Evolutionary conservation across 2,113 vertebrate species (phyloP).

Genomic region (Todiramphus chloris): DNA sequence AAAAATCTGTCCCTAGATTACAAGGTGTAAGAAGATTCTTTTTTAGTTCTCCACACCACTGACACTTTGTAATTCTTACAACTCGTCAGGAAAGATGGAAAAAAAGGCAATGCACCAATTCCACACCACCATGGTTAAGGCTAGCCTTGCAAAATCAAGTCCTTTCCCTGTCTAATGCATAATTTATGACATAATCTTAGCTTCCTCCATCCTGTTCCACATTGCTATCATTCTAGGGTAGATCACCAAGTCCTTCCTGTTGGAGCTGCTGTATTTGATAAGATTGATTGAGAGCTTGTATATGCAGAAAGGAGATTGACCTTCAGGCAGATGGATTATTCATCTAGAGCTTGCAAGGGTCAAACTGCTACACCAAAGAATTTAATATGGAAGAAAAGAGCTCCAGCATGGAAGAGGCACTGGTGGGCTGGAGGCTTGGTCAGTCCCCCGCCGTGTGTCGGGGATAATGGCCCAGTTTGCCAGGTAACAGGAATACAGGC

Average conservation of each 20-base stretch:
- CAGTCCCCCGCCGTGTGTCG: neutral
- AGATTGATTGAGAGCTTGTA: neutral
- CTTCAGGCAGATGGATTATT: neutral
- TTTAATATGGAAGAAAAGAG: neutral
- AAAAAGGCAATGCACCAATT: rapidly evolving
- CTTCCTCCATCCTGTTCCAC: neutral
- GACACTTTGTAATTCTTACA: neutral
- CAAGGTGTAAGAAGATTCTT: neutral
- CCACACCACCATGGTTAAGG: neutral
- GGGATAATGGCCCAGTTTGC: no score
- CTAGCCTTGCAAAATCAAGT: neutral
- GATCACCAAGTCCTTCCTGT: neutral
- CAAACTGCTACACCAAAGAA: neutral
- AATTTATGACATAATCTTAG: neutral
- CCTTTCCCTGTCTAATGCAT: neutral
- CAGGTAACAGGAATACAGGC: no score
- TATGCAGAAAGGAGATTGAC: neutral
- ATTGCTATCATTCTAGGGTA: neutral
- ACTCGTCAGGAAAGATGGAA: neutral
- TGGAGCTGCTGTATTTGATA: neutral
- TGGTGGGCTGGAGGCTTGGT: neutral
- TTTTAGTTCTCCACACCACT: neutral
- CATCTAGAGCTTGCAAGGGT: neutral
- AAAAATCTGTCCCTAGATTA: neutral
- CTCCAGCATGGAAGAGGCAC: neutral